A percentile compares a stretch with the other conserved stretches of the same genome.
phyloP scores from a whole-genome alignment of 1,140 invertebrate genomes.

The Probaryconus sp. region DNA sequence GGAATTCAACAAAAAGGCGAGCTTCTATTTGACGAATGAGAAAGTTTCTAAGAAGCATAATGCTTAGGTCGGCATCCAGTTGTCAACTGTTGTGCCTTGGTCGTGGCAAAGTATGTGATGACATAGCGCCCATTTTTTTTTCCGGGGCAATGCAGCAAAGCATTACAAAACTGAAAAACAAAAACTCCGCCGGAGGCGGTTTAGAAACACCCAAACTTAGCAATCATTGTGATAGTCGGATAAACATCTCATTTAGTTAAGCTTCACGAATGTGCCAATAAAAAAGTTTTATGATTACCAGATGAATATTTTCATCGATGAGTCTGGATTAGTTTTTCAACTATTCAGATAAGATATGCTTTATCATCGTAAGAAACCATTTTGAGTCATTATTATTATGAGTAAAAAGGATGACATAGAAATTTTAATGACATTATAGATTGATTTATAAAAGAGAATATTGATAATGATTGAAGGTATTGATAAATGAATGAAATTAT shows the following conservation, averaged over 20 bases:
- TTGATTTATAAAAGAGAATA: too few relatives aligned
- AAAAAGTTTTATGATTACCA: slow-evolving; percentile 20
- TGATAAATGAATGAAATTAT: too few relatives aligned
- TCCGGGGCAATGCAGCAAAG: slow-evolving; percentile 14
- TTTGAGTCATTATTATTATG: too few relatives aligned
- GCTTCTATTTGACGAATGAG: slow-evolving; percentile 74
- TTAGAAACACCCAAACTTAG: slow-evolving; percentile 29
- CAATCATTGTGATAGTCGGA: slow-evolving; percentile 22
- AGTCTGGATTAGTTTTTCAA: background rate
- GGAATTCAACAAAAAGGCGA: slow-evolving; percentile 66
- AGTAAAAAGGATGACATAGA: too few relatives aligned
- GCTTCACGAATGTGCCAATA: slow-evolving; percentile 31
- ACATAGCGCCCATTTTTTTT: slow-evolving; percentile 34
- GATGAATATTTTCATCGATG: slow-evolving; percentile 24
- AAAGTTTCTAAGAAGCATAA: slow-evolving; percentile 69
- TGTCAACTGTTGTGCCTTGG: slow-evolving; percentile 20
- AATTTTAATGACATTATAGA: too few relatives aligned
- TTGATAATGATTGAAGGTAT: too few relatives aligned
- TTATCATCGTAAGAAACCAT: too few relatives aligned
- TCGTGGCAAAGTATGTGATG: slow-evolving; percentile 41
- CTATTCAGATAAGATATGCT: too few relatives aligned
- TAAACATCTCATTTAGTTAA: slow-evolving; percentile 2
- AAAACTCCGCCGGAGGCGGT: slow-evolving; percentile 14
- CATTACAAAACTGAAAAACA: slow-evolving; percentile 21
- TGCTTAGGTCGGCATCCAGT: slow-evolving; percentile 43